phyloP scores from a whole-genome alignment of 1,140 invertebrate genomes.

The Drosophila subpulchrella region DNA sequence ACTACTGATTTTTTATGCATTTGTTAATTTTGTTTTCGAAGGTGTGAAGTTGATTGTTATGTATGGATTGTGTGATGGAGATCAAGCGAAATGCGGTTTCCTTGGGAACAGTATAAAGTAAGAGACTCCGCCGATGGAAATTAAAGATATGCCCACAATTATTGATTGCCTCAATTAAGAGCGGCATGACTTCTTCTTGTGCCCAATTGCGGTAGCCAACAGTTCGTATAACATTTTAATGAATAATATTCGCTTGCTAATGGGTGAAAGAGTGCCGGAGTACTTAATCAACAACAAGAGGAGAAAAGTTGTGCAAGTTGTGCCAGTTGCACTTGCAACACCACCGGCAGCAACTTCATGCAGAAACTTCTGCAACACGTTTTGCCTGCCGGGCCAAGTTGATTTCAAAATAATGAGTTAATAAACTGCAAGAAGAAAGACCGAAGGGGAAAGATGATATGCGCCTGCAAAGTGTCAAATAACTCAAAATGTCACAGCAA shows the following conservation, averaged over 20 bases:
- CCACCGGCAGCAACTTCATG: slow-evolving; percentile 6
- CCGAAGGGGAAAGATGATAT: slow-evolving; percentile 43
- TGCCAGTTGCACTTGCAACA: neutral
- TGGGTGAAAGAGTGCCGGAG: slow-evolving; percentile 57
- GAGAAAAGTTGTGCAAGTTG: slow-evolving; percentile 43
- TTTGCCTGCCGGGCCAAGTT: slow-evolving; percentile 65
- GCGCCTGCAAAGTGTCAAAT: slow-evolving; percentile 75
- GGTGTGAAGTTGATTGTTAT: slow-evolving; percentile 15
- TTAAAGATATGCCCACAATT: slow-evolving; percentile 55
- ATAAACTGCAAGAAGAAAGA: slow-evolving; percentile 66
- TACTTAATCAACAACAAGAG: slow-evolving; percentile 62
- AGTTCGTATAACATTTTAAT: slow-evolving; percentile 25
- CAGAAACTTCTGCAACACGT: slow-evolving; percentile 66
- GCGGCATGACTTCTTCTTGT: slow-evolving; percentile 23
- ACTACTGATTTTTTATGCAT: slow-evolving; percentile 31
- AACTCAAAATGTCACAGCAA: slow-evolving; percentile 77
- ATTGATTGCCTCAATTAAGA: slow-evolving; percentile 70
- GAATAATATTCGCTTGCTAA: slow-evolving; percentile 56
- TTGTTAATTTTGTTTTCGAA: slow-evolving; percentile 15
- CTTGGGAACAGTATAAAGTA: neutral
- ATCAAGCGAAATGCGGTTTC: neutral
- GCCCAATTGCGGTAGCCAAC: slow-evolving; percentile 24
- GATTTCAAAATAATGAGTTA: slow-evolving; percentile 80
- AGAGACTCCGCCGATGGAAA: slow-evolving; percentile 14
- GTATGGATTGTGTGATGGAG: neutral